phyloP scores from a whole-genome alignment of 2,113 vertebrate species.

The Tupaia tana region DNA sequence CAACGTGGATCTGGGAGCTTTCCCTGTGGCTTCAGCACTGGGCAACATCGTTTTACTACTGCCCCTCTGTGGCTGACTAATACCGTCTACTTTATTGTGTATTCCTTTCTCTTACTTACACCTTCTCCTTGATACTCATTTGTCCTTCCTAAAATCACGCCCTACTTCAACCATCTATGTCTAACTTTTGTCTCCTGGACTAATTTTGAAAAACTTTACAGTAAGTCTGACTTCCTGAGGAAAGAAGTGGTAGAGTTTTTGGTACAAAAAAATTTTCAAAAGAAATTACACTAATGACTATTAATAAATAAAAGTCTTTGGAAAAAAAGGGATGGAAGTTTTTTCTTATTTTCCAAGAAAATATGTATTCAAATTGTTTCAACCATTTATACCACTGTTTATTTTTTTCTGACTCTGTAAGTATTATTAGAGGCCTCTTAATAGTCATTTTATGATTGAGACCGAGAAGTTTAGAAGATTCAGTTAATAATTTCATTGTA shows the following conservation, averaged over 20 bases:
- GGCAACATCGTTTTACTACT: too few relatives aligned
- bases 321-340: background rate
- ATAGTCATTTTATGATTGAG: background rate
- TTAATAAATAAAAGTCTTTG: background rate
- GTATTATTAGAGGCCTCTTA: background rate
- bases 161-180: background rate
- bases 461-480: conserved; percentile 1
- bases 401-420: background rate
- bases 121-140: background rate
- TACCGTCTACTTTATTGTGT: background rate
- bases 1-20: too few relatives aligned
- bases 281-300: background rate
- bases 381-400: conserved; percentile 9
- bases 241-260: background rate
- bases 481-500: conserved; percentile 70
- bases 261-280: background rate
- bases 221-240: background rate
- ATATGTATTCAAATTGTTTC: conserved; percentile 19
- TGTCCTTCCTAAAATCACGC: background rate
- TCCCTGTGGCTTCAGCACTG: too few relatives aligned
- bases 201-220: background rate
- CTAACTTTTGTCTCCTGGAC: background rate
- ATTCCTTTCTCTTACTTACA: background rate
- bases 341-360: background rate
- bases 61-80: too few relatives aligned